These are phyloP conservation scores for Dendrolimus punctatus DNA, from an alignment of 1,140 invertebrate species.

Conservation along the genomic window DNA sequence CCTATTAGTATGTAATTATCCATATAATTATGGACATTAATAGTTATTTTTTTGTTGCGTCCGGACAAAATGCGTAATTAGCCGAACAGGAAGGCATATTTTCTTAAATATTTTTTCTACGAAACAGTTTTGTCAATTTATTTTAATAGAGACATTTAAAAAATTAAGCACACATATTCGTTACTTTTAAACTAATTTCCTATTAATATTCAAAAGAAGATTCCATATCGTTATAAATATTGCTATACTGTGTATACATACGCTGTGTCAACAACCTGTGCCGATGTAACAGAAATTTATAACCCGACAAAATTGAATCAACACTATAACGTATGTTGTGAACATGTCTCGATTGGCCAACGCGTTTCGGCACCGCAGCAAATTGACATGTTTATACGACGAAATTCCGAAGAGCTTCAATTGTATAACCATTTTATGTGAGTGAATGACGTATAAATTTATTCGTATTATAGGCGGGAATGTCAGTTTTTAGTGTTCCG, in stretches of 20 bases:
- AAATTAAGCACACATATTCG: too few species aligned
- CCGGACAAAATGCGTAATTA: too few species aligned
- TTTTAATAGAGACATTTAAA: too few species aligned
- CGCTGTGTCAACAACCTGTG: constrained; percentile 5
- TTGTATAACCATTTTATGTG: constrained; percentile 15
- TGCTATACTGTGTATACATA: constrained; percentile 1
- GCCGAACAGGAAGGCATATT: too few species aligned
- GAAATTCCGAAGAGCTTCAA: constrained; percentile 30
- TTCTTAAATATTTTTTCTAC: too few species aligned
- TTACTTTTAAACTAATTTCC: too few species aligned
- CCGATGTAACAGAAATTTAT: constrained; percentile 25
- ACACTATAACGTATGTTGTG: constrained; percentile 32
- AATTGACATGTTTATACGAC: constrained; percentile 46
- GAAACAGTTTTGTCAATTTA: too few species aligned
- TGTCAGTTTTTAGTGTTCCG: constrained; percentile 22
- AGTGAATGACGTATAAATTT: constrained; percentile 27
- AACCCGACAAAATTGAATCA: constrained; percentile 48
- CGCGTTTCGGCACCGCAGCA: constrained; percentile 27
- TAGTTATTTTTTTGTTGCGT: too few species aligned
- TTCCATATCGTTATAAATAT: background rate
- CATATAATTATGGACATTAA: too few species aligned
- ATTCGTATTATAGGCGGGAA: constrained; percentile 35
- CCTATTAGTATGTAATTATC: too few species aligned
- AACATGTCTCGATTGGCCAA: constrained; percentile 24
- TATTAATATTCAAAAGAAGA: too few species aligned